phyloP scores from a whole-genome alignment of 2,888 invertebrate genomes.

The Junonia oenone region DNA sequence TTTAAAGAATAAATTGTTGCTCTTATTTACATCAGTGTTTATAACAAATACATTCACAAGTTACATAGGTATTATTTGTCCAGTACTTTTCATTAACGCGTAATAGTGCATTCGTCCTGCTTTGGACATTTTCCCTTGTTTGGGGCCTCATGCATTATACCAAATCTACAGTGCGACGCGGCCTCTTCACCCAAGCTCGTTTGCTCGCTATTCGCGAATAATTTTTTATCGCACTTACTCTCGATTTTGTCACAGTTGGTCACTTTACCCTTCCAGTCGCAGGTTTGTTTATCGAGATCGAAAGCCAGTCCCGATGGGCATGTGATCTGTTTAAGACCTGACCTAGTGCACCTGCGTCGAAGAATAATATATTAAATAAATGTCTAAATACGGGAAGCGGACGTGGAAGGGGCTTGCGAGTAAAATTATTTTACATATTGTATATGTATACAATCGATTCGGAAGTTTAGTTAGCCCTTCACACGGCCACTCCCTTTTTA shows the following conservation, averaged over 20 bases:
- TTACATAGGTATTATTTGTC: constrained; percentile 2
- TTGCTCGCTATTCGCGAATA: constrained; percentile 74
- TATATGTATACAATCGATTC: constrained; percentile 33
- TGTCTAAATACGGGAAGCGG: constrained; percentile 59
- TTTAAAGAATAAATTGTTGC: neutral
- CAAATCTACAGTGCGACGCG: constrained; percentile 75
- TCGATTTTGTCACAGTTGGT: constrained; percentile 96
- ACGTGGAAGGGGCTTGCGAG: constrained; percentile 60
- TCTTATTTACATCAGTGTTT: constrained; percentile 2
- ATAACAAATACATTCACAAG: neutral
- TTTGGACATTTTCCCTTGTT: constrained; percentile 49
- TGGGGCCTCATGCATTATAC: constrained; percentile 75
- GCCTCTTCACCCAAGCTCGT: constrained; percentile 75
- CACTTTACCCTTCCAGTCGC: constrained; percentile 99
- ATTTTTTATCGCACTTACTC: constrained; percentile 88
- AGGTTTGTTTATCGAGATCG: constrained; percentile 98
- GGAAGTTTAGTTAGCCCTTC: constrained; percentile 60
- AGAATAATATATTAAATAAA: constrained; percentile 74
- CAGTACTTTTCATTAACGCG: constrained; percentile 48
- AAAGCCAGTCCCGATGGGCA: constrained; percentile 98
- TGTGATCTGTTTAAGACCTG: constrained; percentile 97
- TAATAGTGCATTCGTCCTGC: constrained; percentile 47
- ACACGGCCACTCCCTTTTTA: constrained; percentile 64
- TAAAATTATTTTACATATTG: constrained; percentile 17
- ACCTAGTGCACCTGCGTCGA: constrained; percentile 92